Base-by-base conservation (phyloP, 1,140 invertebrate species). In the Coenobita brevimanus region DNA sequence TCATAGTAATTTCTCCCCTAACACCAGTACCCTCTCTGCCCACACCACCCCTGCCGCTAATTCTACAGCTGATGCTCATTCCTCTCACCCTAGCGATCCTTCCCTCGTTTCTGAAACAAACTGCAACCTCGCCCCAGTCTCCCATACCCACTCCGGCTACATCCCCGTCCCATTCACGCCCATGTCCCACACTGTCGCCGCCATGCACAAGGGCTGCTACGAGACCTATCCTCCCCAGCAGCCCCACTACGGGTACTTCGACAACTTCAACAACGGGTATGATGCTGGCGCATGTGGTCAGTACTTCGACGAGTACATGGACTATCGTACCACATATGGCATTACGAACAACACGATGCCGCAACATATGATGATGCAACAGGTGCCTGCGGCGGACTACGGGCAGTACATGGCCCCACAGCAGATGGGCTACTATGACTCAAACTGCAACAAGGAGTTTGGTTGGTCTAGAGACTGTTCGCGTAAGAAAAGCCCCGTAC, bases 141-240 rank as follows among this genome's bases (percentile, higher is more conserved):
- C 46, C 46, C 46, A 50, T 17, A 50, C 46, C 46, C 46, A 6
- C 17, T 17, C 46, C 17, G 46, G 46, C 46, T 50, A 50, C 46
- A 8, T 17, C 17, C 46, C 46, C 46, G 6, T 17, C 46, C 17
- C 46, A 50, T n/a, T n/a, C n/a, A n/a, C n/a, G n/a, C n/a, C n/a
- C n/a, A n/a, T n/a, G n/a, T n/a, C n/a, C n/a, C 46, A 50, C 46
- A 50, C 46, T 17, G 67, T 17, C 54, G 17, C 71, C 21, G 33
- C 71, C 4, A 85, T 85, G 82, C 82, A 85, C 54, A 83, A 83
- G 82, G 75, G 43, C 27, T 75, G 50, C 82, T 83, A 83, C 82
- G 82, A 76, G 73, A 64, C 71, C 0, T 85, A 85, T 36, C 82
- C 82, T 38, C 50, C 71, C 54, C 82, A 85, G 38, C 69, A 69